Conservation (phyloP, 2,888 invertebrate species). For the Yponomeuta cagnagella region DNA sequence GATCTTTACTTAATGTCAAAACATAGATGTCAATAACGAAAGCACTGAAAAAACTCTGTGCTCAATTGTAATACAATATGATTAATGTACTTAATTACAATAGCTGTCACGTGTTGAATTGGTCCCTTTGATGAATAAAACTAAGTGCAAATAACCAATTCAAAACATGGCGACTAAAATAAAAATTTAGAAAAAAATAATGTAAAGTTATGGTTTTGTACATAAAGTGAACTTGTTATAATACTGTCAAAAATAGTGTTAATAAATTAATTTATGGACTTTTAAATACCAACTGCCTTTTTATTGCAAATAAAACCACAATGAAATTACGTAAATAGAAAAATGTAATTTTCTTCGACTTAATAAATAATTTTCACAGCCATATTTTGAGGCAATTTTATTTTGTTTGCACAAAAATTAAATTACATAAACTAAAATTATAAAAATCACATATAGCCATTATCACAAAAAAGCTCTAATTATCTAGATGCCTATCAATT, state of each 20-base stretch:
- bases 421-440: background rate
- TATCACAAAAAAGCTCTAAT: background rate
- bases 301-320: conserved; percentile 7
- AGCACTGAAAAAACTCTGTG: conserved; percentile 7
- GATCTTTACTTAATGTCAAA: background rate
- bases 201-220: conserved; percentile 50
- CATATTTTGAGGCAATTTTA: conserved; percentile 12
- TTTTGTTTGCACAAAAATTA: background rate
- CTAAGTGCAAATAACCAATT: conserved; percentile 9
- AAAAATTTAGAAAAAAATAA: conserved; percentile 21
- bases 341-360: background rate
- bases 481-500: background rate
- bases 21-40: conserved; percentile 1
- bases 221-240: conserved; percentile 66
- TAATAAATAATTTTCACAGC: conserved; percentile 13
- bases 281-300: conserved; percentile 38
- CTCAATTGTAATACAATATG: background rate
- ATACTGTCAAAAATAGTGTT: conserved; percentile 69
- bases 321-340: background rate
- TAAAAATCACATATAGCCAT: background rate
- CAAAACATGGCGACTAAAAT: conserved; percentile 12
- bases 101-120: conserved; percentile 20
- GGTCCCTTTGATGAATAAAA: conserved; percentile 1
- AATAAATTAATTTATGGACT: conserved; percentile 74
- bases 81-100: conserved; percentile 16